Evolutionary conservation across 2,797 vertebrate genomes (phyloP).

Genomic region (Centropyge bicolor): DNA sequence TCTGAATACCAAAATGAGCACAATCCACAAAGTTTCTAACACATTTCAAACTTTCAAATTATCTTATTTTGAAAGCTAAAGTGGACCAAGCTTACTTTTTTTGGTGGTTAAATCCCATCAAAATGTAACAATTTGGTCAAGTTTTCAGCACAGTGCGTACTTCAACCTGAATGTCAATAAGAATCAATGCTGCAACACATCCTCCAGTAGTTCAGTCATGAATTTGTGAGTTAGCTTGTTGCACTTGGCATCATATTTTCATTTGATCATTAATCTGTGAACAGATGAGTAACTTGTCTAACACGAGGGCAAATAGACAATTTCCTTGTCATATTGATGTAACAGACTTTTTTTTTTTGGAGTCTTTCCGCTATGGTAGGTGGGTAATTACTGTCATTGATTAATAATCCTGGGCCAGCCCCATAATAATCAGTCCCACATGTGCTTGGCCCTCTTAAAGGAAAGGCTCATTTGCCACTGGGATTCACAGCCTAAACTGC

Average conservation of each 20-base stretch:
- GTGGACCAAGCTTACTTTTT: background rate
- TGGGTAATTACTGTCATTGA: slow-evolving; percentile 87
- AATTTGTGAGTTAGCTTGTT: slow-evolving; percentile 37
- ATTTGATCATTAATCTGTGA: slow-evolving; percentile 64
- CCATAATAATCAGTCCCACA: slow-evolving; percentile 86
- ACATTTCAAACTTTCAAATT: background rate
- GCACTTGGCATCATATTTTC: slow-evolving; percentile 59
- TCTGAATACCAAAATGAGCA: background rate
- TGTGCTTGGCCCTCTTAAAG: slow-evolving; percentile 81
- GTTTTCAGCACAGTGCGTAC: background rate
- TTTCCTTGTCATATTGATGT: slow-evolving; percentile 79
- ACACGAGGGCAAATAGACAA: slow-evolving; percentile 76
- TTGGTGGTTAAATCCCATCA: background rate
- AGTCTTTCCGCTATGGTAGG: slow-evolving; percentile 78
- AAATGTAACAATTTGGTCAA: background rate
- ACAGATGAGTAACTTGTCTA: slow-evolving; percentile 75
- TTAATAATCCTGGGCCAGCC: slow-evolving; percentile 83
- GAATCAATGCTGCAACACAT: slow-evolving; percentile 19
- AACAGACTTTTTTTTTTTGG: slow-evolving; percentile 68
- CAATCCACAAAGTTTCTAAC: background rate
- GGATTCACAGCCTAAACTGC: slow-evolving; percentile 82
- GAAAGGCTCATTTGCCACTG: slow-evolving; percentile 81
- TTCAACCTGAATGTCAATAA: slow-evolving; percentile 5
- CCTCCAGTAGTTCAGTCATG: background rate
- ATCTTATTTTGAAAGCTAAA: background rate